Percentiles rank a stretch among this genome's conserved stretches.
These are phyloP conservation scores for Drosophila lacicola DNA, from an alignment of 2,888 invertebrate species.

Conservation along the genomic window DNA sequence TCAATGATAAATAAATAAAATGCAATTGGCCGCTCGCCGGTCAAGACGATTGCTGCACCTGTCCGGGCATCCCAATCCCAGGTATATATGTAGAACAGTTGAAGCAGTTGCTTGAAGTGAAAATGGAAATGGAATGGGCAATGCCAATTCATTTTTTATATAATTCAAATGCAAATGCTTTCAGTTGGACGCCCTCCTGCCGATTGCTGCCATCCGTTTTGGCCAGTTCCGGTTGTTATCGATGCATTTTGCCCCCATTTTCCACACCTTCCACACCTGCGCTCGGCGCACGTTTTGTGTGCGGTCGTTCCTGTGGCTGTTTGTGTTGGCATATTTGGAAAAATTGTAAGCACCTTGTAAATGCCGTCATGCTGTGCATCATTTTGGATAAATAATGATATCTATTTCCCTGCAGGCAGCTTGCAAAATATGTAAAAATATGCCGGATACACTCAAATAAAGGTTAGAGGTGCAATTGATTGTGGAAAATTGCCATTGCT, in stretches of 20 bases:
- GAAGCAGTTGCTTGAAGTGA: slow-evolving; percentile 7
- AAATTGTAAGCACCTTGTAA: slow-evolving; percentile 75
- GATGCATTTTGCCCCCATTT: slow-evolving; percentile 20
- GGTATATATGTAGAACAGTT: slow-evolving; percentile 3
- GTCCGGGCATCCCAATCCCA: not conserved
- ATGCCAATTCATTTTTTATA: slow-evolving; percentile 74
- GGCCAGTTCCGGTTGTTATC: slow-evolving; percentile 31
- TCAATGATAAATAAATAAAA: slow-evolving; percentile 52
- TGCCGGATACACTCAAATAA: not conserved
- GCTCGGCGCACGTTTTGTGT: slow-evolving; percentile 4
- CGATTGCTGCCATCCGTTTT: slow-evolving; percentile 8
- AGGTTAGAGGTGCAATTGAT: not conserved
- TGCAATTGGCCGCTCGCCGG: slow-evolving; percentile 47
- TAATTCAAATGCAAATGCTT: slow-evolving; percentile 71
- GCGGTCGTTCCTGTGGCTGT: slow-evolving; percentile 31
- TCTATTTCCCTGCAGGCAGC: slow-evolving; percentile 14
- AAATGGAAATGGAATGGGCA: slow-evolving; percentile 49
- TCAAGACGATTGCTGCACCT: slow-evolving; percentile 58
- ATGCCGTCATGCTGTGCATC: slow-evolving; percentile 40
- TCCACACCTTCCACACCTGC: slow-evolving; percentile 3
- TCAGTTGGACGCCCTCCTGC: slow-evolving; percentile 39
- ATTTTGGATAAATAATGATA: slow-evolving; percentile 71
- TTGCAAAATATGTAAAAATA: slow-evolving; percentile 12
- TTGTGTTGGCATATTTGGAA: slow-evolving; percentile 71
- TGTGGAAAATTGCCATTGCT: not conserved